Conservation (phyloP, 2,888 invertebrate genomes). For the Hydrotaea cyrtoneurina region DNA sequence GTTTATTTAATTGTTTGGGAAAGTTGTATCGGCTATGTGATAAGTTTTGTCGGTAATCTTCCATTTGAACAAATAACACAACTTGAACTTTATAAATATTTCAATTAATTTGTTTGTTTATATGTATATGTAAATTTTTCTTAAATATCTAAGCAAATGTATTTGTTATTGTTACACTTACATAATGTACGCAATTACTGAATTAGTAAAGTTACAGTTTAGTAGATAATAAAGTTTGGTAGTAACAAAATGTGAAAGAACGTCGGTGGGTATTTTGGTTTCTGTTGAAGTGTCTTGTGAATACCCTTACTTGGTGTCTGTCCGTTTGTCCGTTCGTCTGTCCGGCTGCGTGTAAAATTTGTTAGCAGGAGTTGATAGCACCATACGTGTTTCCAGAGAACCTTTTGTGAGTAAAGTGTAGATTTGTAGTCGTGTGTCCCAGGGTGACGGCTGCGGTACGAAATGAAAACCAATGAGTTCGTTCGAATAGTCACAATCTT, state of each 20-base stretch:
- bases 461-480: constrained; percentile 26
- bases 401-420: constrained; percentile 42
- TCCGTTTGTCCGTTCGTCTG: constrained; percentile 39
- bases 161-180: constrained; percentile 8
- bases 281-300: background rate
- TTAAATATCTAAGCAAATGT: constrained; percentile 42
- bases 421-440: too few relatives aligned
- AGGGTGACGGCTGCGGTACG: background rate
- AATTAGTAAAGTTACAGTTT: background rate
- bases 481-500: background rate
- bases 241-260: constrained; percentile 33
- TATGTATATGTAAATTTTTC: constrained; percentile 14
- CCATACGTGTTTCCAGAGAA: constrained; percentile 62
- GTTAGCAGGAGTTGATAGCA: constrained; percentile 50
- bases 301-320: background rate
- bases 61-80: constrained; percentile 61
- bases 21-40: background rate
- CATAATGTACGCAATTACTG: constrained; percentile 14
- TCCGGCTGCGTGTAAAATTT: constrained; percentile 4
- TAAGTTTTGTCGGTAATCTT: background rate
- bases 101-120: constrained; percentile 36
- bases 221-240: background rate
- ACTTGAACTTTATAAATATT: constrained; percentile 56
- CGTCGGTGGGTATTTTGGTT: constrained; percentile 59
- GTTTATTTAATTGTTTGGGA: background rate